These are phyloP conservation scores for Adelges cooleyi DNA, from an alignment of 1,140 invertebrate species.

Conservation along the genomic window DNA sequence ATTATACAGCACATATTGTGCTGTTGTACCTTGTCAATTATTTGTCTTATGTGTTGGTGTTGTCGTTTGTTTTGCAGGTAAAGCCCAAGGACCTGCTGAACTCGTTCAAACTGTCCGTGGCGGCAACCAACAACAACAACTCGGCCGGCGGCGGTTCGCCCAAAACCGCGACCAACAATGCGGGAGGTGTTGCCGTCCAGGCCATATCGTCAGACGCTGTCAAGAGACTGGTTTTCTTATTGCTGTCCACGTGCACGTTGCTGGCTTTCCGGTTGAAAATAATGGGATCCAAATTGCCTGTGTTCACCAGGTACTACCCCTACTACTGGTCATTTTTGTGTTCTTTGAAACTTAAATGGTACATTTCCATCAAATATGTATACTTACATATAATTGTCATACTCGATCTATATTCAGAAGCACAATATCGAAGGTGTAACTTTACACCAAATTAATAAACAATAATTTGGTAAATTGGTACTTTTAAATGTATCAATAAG, in stretches of 20 bases:
- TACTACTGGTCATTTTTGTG: no score
- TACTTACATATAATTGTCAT: no score
- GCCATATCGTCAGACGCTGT: slow-evolving; percentile 62
- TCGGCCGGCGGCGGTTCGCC: not conserved
- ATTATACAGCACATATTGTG: no score
- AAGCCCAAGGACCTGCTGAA: slow-evolving; percentile 4
- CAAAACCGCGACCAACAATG: not conserved
- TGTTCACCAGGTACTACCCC: slow-evolving; percentile 70
- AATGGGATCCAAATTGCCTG: slow-evolving; percentile 90
- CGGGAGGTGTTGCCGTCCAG: not conserved
- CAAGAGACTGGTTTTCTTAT: slow-evolving; percentile 61
- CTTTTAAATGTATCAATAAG: no score
- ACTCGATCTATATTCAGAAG: no score
- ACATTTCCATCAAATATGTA: no score
- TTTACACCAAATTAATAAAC: no score
- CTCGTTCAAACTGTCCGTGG: slow-evolving; percentile 13
- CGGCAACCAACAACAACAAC: not conserved
- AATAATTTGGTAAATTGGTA: no score
- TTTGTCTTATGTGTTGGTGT: not conserved
- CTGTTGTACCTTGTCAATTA: no score
- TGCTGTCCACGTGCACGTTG: slow-evolving; percentile 64
- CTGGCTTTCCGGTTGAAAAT: slow-evolving; percentile 78
- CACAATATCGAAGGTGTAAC: no score
- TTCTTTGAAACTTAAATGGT: no score
- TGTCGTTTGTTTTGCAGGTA: not conserved